Evolutionary conservation across 1,140 invertebrate genomes (phyloP), one percentile per base, ranked within the genome.

Genomic region (Acromyrmex echinatior): DNA sequence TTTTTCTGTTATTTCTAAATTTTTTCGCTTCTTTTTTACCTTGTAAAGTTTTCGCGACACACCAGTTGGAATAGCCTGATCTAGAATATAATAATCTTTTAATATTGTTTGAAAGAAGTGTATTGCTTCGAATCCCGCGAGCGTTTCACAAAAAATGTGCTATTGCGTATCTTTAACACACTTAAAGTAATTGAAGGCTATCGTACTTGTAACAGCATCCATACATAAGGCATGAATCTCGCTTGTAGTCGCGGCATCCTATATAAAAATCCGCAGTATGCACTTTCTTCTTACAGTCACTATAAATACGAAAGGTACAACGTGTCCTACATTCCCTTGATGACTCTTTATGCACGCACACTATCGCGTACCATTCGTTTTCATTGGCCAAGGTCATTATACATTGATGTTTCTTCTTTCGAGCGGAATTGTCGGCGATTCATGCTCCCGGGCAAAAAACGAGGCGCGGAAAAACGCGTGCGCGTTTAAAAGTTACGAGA

Each of bases 301-400:
- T 58, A 39, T 78, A 79, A 86, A 62, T 58, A 85, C 49, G 79
- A 88, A 85, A 88, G 71, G 56, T 77, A 71, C 78, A 85, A 77
- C 51, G 65, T 31, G 88, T 88, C 73, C 80, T 65, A 89, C 70
- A 88, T 89, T 88, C 65, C 39, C 12, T 53, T 18, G 60, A 10
- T n/a, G 71, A 78, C 66, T 86, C 87, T 71, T 85, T 66, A 35
- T n/a, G n/a, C 53, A 28, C 45, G 12, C 68, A 60, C 28, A 60
- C 49, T n/a, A 77, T 88, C 51, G 12, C 14, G 51, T 58, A 63
- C 0, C 79, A 84, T 78, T 89, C 86, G 73, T 89, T 89, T 89
- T 89, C 86, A 89, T 89, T 63, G 63, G 14, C 58, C 79, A 89
- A 89, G 87, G 87, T 73, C 79, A 45, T 60, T 56, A 21, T 60